Evolutionary conservation across 2,888 invertebrate genomes (phyloP).

Genomic region (Pemphredon lugubris): DNA sequence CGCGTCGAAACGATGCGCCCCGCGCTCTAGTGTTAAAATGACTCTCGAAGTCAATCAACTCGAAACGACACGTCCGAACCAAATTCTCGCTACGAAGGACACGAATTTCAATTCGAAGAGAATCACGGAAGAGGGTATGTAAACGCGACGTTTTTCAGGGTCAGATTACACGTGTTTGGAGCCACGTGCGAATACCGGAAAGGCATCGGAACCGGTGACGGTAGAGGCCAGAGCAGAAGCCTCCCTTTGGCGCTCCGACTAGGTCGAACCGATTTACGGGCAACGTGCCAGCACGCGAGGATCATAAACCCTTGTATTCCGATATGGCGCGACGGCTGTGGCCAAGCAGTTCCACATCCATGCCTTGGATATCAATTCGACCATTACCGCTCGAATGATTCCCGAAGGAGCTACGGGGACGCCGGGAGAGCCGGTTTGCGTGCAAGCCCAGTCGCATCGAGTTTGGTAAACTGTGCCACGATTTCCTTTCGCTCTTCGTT

Average conservation of each 20-base stretch:
- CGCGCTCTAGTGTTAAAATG: too few species aligned
- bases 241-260: slow-evolving; percentile 1
- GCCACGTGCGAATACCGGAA: slow-evolving; percentile 40
- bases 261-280: slow-evolving; percentile 61
- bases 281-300: slow-evolving; percentile 63
- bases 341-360: slow-evolving; percentile 51
- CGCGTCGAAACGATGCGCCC: too few species aligned
- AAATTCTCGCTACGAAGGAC: too few species aligned
- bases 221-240: slow-evolving; percentile 1
- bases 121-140: too few species aligned
- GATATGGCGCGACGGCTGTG: slow-evolving; percentile 54
- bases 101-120: too few species aligned
- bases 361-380: slow-evolving; percentile 60
- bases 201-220: slow-evolving; percentile 14
- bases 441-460: slow-evolving; percentile 20
- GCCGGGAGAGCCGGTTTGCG: slow-evolving; percentile 22
- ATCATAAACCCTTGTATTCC: slow-evolving; percentile 64
- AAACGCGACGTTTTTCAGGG: slow-evolving; percentile 9
- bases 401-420: slow-evolving; percentile 41
- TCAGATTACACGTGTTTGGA: slow-evolving; percentile 49
- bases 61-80: too few species aligned
- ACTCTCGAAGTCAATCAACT: too few species aligned
- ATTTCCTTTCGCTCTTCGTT: slow-evolving; percentile 1
- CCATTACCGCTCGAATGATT: slow-evolving; percentile 52
- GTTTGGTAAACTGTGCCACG: background rate